These are phyloP conservation scores for Pterocles burchelli DNA, from an alignment of 2,113 vertebrate genomes.

Conservation along the genomic window DNA sequence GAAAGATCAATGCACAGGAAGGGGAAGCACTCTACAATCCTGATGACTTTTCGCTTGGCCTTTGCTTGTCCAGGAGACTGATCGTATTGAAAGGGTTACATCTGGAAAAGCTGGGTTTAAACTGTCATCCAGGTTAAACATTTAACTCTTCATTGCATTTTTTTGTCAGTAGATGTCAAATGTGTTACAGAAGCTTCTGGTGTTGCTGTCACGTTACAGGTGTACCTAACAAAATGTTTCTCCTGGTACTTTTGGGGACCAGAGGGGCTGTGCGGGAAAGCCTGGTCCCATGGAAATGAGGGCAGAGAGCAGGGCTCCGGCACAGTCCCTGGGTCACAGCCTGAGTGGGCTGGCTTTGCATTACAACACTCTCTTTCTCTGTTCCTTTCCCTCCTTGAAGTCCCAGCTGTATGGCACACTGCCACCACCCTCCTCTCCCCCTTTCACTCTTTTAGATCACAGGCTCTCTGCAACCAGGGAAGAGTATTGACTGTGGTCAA, in stretches of 20 bases:
- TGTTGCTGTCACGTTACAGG: neutral
- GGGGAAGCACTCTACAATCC: neutral
- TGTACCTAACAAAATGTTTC: neutral
- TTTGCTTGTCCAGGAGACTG: neutral
- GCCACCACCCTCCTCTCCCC: neutral
- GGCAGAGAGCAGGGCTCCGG: neutral
- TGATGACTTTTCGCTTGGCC: neutral
- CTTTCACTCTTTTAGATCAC: neutral
- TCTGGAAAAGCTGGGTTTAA: neutral
- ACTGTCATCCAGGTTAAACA: neutral
- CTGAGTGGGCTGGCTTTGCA: accelerated
- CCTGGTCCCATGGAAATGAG: accelerated
- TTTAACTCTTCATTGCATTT: neutral
- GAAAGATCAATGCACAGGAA: neutral
- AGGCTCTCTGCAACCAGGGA: neutral
- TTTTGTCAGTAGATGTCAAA: neutral
- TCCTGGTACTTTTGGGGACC: neutral
- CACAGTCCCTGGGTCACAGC: neutral
- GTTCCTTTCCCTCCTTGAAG: neutral
- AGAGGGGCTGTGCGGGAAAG: neutral
- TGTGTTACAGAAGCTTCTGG: neutral
- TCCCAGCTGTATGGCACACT: neutral
- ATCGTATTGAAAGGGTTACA: neutral
- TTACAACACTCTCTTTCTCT: neutral
- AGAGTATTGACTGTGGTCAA: neutral